Evolutionary conservation across 2,888 invertebrate genomes (phyloP), one percentile per base, ranked within the genome.

Genomic region (Dastarcus helophoroides): DNA sequence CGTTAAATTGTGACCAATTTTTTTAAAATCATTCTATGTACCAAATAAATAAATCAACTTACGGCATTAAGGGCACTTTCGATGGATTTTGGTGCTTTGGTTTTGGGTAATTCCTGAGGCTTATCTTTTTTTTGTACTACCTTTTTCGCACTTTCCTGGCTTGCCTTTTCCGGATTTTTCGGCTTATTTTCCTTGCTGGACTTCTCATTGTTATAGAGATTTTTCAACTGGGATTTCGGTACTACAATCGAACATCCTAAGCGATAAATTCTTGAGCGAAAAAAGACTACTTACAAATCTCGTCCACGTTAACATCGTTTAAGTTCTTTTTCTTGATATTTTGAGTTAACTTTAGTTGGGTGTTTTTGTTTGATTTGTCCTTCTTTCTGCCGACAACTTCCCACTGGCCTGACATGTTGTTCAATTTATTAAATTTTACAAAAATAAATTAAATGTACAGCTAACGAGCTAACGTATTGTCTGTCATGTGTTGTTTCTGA

Each of bases 331-430:
- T 75, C 54, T 73, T 74, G 42, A 68, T 73, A 26, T 41, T 36
- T 26, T 43, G 41, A 17, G 38, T 37, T 29, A 22, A 25, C 26
- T 22, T 39, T 8, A 76, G 75, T 31, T 62, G 61, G 7, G 37
- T 38, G 40, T 68, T 68, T 56, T 63, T 58, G 37, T 50, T 58
- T 32, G 41, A 54, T 38, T 64, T 75, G 22, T 67, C 65, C 38
- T 72, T 74, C 54, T 78, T 81, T 43, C 67, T 81, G 26, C 74
- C 71, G 35, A 78, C 78, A 44, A 76, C 69, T 71, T 77, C 77
- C 78, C 78, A 79, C 60, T 77, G 73, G 51, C 71, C 71, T 46
- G 64, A 63, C 64, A 67, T 67, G 39, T 35, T 47, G 29, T 32
- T 29, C 6, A 17, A 17, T n/a, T 17, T 17, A 17, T 7, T 6